Percentiles rank a stretch among this genome's conserved stretches.
These are phyloP conservation scores for Cryptoblepharus egeriae DNA, from an alignment of 2,797 vertebrate genomes.

Conservation along the genomic window DNA sequence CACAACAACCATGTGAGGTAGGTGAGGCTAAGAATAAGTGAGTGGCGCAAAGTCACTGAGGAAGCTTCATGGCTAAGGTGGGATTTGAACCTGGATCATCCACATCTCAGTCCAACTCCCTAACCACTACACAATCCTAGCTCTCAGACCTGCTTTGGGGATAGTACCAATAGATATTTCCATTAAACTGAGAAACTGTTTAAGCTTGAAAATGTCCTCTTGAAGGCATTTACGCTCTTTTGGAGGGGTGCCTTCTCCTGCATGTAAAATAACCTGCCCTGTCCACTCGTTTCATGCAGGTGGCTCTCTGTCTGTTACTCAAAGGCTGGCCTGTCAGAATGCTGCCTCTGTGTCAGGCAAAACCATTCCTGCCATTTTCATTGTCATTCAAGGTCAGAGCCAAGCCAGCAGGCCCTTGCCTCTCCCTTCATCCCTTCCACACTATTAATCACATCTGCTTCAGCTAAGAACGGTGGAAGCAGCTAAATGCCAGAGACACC, in stretches of 20 bases:
- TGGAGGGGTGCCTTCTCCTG: not conserved
- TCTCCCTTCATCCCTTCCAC: not conserved
- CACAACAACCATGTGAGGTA: too few relatives aligned
- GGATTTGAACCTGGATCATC: too few relatives aligned
- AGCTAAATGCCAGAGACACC: not conserved
- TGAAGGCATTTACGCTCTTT: slow-evolving; percentile 12
- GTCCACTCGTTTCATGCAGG: not conserved
- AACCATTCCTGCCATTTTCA: not conserved
- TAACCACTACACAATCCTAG: slow-evolving; percentile 1
- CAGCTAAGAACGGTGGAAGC: not conserved
- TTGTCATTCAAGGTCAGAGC: not conserved
- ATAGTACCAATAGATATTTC: slow-evolving; percentile 10
- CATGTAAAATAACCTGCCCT: not conserved
- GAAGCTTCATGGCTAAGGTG: too few relatives aligned
- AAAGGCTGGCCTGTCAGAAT: not conserved
- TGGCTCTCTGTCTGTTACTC: not conserved
- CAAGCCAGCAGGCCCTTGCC: not conserved
- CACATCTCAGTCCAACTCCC: too few relatives aligned
- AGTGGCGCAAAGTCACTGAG: too few relatives aligned
- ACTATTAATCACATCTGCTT: slow-evolving; percentile 2
- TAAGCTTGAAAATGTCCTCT: slow-evolving; percentile 7
- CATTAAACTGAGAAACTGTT: slow-evolving; percentile 19
- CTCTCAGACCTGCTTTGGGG: slow-evolving; percentile 1
- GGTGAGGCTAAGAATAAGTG: too few relatives aligned
- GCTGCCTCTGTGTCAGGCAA: not conserved